Evolutionary conservation across 2,888 invertebrate genomes (phyloP).

Genomic region (Caradrina clavipalpis): DNA sequence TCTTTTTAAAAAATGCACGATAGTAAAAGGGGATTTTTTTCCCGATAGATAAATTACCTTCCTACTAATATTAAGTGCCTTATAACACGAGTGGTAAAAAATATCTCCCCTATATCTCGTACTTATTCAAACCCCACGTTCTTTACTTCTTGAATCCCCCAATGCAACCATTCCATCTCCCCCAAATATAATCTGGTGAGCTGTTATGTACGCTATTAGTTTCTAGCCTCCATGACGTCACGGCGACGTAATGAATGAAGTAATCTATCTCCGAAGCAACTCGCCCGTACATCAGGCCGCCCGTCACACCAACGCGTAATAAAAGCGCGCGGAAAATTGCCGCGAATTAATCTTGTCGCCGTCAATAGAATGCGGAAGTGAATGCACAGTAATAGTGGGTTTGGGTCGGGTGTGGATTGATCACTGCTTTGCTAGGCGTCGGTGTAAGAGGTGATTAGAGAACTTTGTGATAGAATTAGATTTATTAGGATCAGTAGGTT

Average conservation of each 20-base stretch:
- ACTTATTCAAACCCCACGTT: too few species aligned
- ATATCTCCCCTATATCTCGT: too few species aligned
- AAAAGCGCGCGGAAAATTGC: slow-evolving; percentile 55
- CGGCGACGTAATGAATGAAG: slow-evolving; percentile 63
- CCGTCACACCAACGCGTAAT: slow-evolving; percentile 60
- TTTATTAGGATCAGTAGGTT: slow-evolving; percentile 28
- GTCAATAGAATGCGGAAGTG: slow-evolving; percentile 51
- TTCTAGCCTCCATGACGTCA: slow-evolving; percentile 47
- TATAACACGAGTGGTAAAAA: too few species aligned
- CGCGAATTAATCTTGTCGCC: slow-evolving; percentile 53
- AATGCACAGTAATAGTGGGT: slow-evolving; percentile 38
- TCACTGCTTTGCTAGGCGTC: slow-evolving; percentile 5
- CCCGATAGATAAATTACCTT: too few species aligned
- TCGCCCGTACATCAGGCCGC: slow-evolving; percentile 51
- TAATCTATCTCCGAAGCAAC: slow-evolving; percentile 59
- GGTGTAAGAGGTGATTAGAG: slow-evolving; percentile 36
- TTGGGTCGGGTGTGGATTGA: slow-evolving; percentile 29
- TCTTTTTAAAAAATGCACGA: too few species aligned
- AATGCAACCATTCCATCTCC: slow-evolving; percentile 7
- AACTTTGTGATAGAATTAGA: slow-evolving; percentile 19
- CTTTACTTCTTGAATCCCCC: not conserved
- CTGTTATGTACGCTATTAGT: slow-evolving; percentile 52
- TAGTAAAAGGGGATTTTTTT: too few species aligned
- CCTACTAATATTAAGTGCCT: too few species aligned
- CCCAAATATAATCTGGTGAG: slow-evolving; percentile 30